Evolutionary conservation across 2,113 vertebrate species (phyloP).

Genomic region (Hippocampus barbouri): DNA sequence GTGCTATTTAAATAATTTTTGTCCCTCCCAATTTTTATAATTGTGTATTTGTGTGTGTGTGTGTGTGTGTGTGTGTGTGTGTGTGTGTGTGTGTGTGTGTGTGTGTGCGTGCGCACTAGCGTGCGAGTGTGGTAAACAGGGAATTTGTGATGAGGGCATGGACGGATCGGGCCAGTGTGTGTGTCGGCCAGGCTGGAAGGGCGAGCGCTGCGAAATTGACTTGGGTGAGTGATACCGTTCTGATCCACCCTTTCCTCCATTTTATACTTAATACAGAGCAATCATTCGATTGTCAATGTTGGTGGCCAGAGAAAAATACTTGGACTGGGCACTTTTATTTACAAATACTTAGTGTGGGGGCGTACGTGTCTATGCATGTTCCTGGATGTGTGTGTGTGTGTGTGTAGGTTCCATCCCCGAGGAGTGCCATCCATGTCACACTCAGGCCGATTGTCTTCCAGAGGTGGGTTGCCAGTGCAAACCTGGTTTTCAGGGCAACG

Average conservation of each 20-base stretch:
- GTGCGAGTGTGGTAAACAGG: constrained; percentile 41
- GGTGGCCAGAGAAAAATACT: too few species aligned
- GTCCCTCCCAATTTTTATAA: too few species aligned
- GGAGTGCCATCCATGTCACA: constrained; percentile 73
- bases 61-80: not conserved
- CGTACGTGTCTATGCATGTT: too few species aligned
- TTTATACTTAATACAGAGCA: not conserved
- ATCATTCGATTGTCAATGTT: not conserved
- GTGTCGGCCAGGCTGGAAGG: constrained; percentile 46
- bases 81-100: not conserved
- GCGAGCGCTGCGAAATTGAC: constrained; percentile 39
- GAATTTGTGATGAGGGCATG: constrained; percentile 46
- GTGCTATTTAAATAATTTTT: too few species aligned
- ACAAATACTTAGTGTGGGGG: not conserved
- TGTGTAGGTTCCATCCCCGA: constrained; percentile 57
- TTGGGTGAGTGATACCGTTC: constrained; percentile 26
- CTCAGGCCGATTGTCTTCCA: constrained; percentile 74
- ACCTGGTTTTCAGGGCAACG: constrained; percentile 83
- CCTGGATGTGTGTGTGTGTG: not conserved
- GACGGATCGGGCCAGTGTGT: constrained; percentile 51
- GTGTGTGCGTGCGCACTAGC: constrained; percentile 11
- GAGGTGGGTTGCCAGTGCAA: constrained; percentile 79
- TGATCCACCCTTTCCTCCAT: not conserved
- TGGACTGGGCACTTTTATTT: too few species aligned
- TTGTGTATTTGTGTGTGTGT: too few species aligned